Base-by-base conservation (phyloP, 1,140 invertebrate genomes). In the Orius insidiosus region DNA sequence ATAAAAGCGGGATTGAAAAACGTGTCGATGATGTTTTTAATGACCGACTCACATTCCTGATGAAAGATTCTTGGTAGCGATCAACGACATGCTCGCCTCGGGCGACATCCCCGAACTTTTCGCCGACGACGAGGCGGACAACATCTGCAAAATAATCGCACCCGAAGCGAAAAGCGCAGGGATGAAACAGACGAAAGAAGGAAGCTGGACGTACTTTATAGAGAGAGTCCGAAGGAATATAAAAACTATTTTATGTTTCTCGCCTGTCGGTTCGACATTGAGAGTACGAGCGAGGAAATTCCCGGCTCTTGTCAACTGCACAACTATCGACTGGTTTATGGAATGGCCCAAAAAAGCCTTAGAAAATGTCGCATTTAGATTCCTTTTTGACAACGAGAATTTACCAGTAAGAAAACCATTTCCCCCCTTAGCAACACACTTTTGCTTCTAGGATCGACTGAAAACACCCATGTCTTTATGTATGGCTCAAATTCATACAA, bases 171-270 rank as follows among this genome's bases (percentile, higher is more conserved):
- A 82, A 70, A 74, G 70, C 40, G 63, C 74, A 3, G 92, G 89
- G 6, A 65, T 89, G 44, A 65, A 76, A 46, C 90, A 95, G 61
- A 84, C 83, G 0, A 71, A 78, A 52, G 90, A 96, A 59, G 94
- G 90, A 58, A 94, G 89, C 58, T 97, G 90, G 90, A 81, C 78
- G 59, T 90, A 87, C 65, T 96, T 93, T 59, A 92, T 97, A 52
- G 84, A 92, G 54, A 75, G 84, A 59, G 87, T 94, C 8, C 69
- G 86, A 43, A 67, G 65, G 37, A 63, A 74, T 55, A 56, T 85
- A 3, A 85, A 83, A 60, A 69, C 84, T n/a, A 76, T 93, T n/a
- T 63, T 95, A 1, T 93, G 87, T 59, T 94, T 93, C 62, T 93
- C 87, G 1, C 89, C 89, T 0, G 87, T 92, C 48, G 88, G 89